These are phyloP conservation scores for Diarsia dahlii DNA, from an alignment of 2,888 invertebrate genomes.

Conservation along the genomic window DNA sequence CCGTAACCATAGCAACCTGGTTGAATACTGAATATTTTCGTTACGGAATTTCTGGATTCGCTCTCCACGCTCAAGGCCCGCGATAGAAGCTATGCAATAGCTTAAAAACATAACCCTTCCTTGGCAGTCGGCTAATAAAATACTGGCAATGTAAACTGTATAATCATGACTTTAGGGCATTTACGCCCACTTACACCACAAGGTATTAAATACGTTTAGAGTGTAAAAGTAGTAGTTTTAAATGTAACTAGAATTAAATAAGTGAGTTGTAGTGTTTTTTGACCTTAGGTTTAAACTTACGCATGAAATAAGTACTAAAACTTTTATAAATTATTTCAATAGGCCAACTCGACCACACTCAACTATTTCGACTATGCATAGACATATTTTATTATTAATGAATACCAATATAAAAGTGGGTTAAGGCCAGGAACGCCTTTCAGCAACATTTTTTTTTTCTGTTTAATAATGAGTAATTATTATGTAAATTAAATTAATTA, in stretches of 20 bases:
- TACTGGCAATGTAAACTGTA: neutral
- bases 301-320: neutral
- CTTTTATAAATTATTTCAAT: neutral
- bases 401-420: conserved; percentile 8
- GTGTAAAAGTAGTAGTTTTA: neutral
- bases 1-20: no score
- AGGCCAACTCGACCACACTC: no score
- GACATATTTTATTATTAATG: neutral
- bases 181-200: neutral
- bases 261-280: neutral
- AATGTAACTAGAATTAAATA: neutral
- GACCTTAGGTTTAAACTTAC: neutral
- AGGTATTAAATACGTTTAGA: neutral
- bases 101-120: no score
- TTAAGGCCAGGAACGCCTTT: conserved; percentile 24
- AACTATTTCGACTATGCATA: neutral
- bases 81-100: no score
- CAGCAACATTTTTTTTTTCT: neutral
- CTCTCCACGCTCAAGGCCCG: no score
- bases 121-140: neutral
- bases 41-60: no score
- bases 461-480: conserved; percentile 1
- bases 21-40: no score
- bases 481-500: conserved; percentile 7
- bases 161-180: neutral